Base-by-base conservation (phyloP, 1,140 invertebrate genomes). In the Leptopilina boulardi region DNA sequence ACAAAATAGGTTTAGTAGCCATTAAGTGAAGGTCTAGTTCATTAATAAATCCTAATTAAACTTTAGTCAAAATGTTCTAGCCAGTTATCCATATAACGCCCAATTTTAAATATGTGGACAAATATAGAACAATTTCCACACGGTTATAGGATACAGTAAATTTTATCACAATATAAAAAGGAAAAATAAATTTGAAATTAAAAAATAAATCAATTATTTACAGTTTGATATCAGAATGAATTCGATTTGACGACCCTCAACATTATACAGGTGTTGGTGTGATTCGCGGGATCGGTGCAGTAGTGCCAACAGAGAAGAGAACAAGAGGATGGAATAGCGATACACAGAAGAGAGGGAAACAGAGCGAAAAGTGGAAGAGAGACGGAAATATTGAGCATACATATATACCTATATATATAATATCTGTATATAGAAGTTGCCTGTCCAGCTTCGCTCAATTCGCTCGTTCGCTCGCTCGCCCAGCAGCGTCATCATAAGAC, bases 401-500 rank as follows among this genome's bases (percentile, higher is more conserved):
- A n/a, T n/a, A n/a, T n/a, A n/a, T n/a, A n/a, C n/a, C 3, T 4
- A 6, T 23, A 56, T 21, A 59, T 1, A 66, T 23, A 30, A n/a
- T n/a, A n/a, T n/a, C 3, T 4, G 1, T 23, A 56, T 21, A 59
- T 1, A 66, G 59, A 30, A 34, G 23, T 66, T 71, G 70, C 72
- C 72, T 78, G 81, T 79, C 77, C 81, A 83, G 82, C 81, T 83
- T 38, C 82, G 82, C 82, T 87, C 83, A 86, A 85, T 82, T 85
- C 82, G 81, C 84, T 84, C 84, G 78, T 84, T 85, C 85, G 84
- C 86, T 89, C 87, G 83, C 82, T 87, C 84, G 86, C 87, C 87
- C 86, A 88, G 87, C 89, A 89, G 85, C 89, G 89, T 90, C 89
- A 89, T 90, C 89, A 90, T 90, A 90, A 90, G 89, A 89, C 89